Percentiles rank a stretch among this genome's conserved stretches.
phyloP scores from a whole-genome alignment of 2,888 invertebrate species.

The Diarsia dahlii region DNA sequence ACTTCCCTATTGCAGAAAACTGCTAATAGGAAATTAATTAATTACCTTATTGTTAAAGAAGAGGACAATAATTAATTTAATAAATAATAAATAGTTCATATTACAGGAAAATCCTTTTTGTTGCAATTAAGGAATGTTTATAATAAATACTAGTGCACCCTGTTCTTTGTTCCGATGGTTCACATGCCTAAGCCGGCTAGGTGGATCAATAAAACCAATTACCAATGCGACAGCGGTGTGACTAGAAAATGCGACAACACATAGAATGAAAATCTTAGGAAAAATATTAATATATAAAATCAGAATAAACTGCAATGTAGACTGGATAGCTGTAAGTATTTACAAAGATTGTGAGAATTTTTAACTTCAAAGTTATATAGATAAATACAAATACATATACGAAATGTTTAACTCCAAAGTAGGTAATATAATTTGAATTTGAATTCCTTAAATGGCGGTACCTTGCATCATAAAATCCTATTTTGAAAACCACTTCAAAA shows the following conservation, averaged over 20 bases:
- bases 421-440: not conserved
- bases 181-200: not conserved
- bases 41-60: not conserved
- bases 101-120: conserved; percentile 9
- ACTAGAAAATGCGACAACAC: conserved; percentile 43
- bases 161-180: conserved; percentile 13
- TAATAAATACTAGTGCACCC: conserved; percentile 19
- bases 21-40: not conserved
- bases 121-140: conserved; percentile 8
- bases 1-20: conserved; percentile 9
- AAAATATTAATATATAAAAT: conserved; percentile 10
- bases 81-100: not conserved
- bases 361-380: no score
- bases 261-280: conserved; percentile 7
- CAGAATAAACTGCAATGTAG: not conserved
- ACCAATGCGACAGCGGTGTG: conserved; percentile 44
- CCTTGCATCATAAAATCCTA: not conserved
- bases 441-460: not conserved
- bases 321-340: conserved; percentile 12
- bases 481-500: conserved; percentile 9
- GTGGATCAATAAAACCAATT: conserved; percentile 48
- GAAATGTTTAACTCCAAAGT: not conserved
- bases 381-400: not conserved
- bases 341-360: conserved; percentile 16
- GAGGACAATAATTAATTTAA: conserved; percentile 9